Evolutionary conservation across 2,113 vertebrate genomes (phyloP).

Genomic region (Genyomyrus donnyi): DNA sequence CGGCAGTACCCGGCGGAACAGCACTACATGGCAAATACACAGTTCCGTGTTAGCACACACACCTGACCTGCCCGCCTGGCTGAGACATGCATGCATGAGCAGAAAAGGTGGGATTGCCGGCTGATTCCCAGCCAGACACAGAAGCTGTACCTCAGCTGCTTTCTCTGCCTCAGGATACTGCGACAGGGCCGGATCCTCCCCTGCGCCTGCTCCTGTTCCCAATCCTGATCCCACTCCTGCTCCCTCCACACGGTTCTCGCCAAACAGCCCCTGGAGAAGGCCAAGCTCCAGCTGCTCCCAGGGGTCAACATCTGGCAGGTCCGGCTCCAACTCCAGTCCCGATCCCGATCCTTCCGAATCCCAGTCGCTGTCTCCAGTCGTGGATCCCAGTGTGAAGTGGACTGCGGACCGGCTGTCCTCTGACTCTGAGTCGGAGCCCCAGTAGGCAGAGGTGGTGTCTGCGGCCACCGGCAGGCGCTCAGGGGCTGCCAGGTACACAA

Average conservation of each 20-base stretch:
- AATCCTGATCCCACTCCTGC: conserved; percentile 17
- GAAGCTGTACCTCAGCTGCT: conserved; percentile 44
- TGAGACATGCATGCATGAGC: background rate
- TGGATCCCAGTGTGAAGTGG: conserved; percentile 59
- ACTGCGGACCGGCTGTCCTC: conserved; percentile 60
- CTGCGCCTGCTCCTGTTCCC: conserved; percentile 5
- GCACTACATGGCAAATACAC: background rate
- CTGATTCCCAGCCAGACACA: background rate
- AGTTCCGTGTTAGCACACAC: background rate
- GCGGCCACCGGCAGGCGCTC: conserved; percentile 48
- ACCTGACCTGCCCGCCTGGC: background rate
- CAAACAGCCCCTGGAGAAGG: conserved; percentile 55
- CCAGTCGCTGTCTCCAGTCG: conserved; percentile 67
- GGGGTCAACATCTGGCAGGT: conserved; percentile 41
- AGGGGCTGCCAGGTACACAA: conserved; percentile 69
- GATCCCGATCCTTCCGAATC: conserved; percentile 57
- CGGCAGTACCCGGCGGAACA: background rate
- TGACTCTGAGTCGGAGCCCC: conserved; percentile 60
- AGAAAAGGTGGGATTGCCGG: background rate
- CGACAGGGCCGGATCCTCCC: conserved; percentile 17
- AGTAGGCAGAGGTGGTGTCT: conserved; percentile 50
- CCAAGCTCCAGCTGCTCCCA: conserved; percentile 62
- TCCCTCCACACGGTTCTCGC: conserved; percentile 32
- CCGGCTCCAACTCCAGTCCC: conserved; percentile 47
- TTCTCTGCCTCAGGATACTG: conserved; percentile 14